Evolutionary conservation across 1,140 invertebrate species (phyloP).

Genomic region (Conopomorpha cramerella): DNA sequence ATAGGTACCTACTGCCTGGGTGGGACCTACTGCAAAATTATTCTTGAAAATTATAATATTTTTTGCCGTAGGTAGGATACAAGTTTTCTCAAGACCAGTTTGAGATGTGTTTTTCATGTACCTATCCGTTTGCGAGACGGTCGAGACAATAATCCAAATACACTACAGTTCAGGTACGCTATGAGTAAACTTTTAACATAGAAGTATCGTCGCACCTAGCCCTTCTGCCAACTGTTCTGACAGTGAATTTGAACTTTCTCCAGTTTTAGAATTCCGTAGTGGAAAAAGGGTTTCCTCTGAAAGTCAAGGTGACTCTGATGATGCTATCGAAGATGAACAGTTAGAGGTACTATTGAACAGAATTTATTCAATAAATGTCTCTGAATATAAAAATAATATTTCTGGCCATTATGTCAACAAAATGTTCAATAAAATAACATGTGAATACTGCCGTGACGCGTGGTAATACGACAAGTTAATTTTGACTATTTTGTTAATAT

Average conservation of each 20-base stretch:
- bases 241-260: neutral
- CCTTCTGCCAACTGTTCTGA: neutral
- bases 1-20: neutral
- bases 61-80: neutral
- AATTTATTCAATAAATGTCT: neutral
- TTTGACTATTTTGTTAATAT: neutral
- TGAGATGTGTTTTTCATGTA: neutral
- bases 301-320: neutral
- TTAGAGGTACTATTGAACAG: neutral
- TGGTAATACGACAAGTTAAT: neutral
- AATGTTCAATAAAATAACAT: neutral
- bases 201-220: neutral
- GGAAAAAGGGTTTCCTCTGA: neutral
- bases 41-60: neutral
- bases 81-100: neutral
- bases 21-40: too few species aligned
- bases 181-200: neutral
- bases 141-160: neutral
- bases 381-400: neutral
- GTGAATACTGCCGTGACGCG: neutral
- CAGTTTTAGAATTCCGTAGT: neutral
- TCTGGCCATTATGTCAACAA: neutral
- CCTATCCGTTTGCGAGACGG: neutral
- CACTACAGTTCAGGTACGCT: neutral
- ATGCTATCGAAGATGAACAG: neutral